Evolutionary conservation across 2,888 invertebrate species (phyloP), one percentile per base, ranked within the genome.

Genomic region (Eutolmus rufibarbis): DNA sequence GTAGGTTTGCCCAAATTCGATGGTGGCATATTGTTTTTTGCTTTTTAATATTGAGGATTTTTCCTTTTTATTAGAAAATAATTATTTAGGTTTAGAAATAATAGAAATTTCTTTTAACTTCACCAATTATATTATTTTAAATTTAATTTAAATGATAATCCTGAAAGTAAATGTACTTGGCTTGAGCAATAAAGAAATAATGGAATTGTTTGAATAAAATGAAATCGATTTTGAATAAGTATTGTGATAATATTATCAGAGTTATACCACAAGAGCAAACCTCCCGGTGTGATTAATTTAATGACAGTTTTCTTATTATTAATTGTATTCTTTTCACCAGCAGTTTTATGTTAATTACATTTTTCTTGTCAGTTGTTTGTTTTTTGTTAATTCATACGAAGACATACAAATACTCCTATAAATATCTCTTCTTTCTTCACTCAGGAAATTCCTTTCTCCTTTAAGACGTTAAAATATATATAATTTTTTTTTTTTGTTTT

Each of bases 251-350:
- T n/a, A 66, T 7, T 9, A 23, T 8, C 28, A 4, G 0, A 66
- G 28, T 66, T 66, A 66, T 14, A 66, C 1, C 28, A 12, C 66
- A 66, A 66, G 66, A 66, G 19, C 23, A 19, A 14, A 8, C 23
- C 66, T 66, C 19, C 23, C 23, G 66, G 23, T 23, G 23, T 66
- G 66, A 19, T 19, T 28, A 57, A 9, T 79, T 79, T 79, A 79
- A 79, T 79, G 79, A 79, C 79, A 79, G 82, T 82, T 34, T 34
- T 66, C 82, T 82, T 82, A 82, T 37, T 66, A 82, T 66, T 82
- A 82, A 82, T 82, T 82, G 82, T 82, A 82, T 82, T 82, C 82
- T 82, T 82, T 82, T 82, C 82, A 82, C 82, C 82, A 82, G 82
- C 82, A 82, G 82, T 82, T 82, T 82, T 81, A 16, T 78, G 40